Conservation (phyloP, 2,888 invertebrate species). For the Gymnosoma rotundatum region DNA sequence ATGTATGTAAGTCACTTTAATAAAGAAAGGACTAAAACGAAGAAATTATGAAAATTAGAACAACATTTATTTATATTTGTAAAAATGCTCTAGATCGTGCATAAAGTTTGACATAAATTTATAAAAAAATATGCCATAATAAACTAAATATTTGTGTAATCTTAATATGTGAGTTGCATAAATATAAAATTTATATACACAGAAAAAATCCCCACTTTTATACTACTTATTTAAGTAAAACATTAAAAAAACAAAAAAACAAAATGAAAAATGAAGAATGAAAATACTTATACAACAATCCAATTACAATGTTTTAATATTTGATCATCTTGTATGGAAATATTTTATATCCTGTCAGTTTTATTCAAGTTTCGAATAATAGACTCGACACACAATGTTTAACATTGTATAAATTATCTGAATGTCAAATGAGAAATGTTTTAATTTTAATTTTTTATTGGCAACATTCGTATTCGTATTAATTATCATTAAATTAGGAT, state of each 20-base stretch:
- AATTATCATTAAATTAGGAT: too few species aligned
- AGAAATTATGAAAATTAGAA: slow-evolving; percentile 7
- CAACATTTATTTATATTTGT: slow-evolving; percentile 49
- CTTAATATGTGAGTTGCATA: slow-evolving; percentile 67
- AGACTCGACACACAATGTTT: too few species aligned
- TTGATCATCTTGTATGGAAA: background rate
- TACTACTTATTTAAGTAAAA: slow-evolving; percentile 62
- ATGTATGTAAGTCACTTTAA: slow-evolving; percentile 48
- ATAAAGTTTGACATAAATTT: slow-evolving; percentile 53
- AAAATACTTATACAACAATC: slow-evolving; percentile 57
- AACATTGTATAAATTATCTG: too few species aligned
- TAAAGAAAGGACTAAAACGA: slow-evolving; percentile 16
- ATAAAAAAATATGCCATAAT: slow-evolving; percentile 66
- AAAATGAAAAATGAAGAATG: slow-evolving; percentile 14
- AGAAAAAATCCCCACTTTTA: slow-evolving; percentile 52
- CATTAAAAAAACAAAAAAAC: slow-evolving; percentile 8
- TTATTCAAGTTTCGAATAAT: background rate
- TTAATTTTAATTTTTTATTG: too few species aligned
- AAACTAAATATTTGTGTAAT: slow-evolving; percentile 66
- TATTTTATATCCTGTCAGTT: background rate
- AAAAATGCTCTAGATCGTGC: slow-evolving; percentile 55
- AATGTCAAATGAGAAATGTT: too few species aligned
- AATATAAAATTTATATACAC: slow-evolving; percentile 67
- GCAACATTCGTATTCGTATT: too few species aligned
- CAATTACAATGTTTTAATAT: slow-evolving; percentile 47